These are phyloP conservation scores for Ceyx melanurus DNA, from an alignment of 2,113 vertebrate species.

Conservation along the genomic window DNA sequence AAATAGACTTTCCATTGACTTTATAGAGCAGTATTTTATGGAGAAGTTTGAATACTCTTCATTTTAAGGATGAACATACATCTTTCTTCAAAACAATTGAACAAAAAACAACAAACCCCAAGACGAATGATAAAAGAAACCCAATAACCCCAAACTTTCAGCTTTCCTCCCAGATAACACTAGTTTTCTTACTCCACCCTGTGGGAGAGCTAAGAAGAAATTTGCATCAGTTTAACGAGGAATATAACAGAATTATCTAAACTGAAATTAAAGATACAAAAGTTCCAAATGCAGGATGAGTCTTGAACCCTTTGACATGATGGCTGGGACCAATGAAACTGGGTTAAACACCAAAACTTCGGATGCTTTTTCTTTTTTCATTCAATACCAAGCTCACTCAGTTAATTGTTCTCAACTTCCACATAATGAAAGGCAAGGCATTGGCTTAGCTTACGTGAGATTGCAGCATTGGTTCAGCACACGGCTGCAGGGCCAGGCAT, in stretches of 20 bases:
- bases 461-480: not conserved
- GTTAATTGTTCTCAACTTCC: not conserved
- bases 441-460: slow-evolving; percentile 7
- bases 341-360: not conserved
- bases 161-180: not conserved
- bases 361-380: not conserved
- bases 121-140: not conserved
- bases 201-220: not conserved
- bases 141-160: not conserved
- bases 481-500: slow-evolving; percentile 23
- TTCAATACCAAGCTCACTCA: not conserved
- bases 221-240: not conserved
- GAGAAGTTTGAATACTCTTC: not conserved
- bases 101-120: not conserved
- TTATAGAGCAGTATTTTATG: not conserved
- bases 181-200: not conserved
- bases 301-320: not conserved
- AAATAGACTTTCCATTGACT: not conserved
- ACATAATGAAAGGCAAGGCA: not conserved
- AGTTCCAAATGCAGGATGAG: not conserved
- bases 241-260: not conserved
- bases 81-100: not conserved
- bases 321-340: not conserved
- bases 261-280: not conserved
- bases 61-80: not conserved